Conservation (phyloP, 2,113 vertebrate species). For the Mirza zaza region DNA sequence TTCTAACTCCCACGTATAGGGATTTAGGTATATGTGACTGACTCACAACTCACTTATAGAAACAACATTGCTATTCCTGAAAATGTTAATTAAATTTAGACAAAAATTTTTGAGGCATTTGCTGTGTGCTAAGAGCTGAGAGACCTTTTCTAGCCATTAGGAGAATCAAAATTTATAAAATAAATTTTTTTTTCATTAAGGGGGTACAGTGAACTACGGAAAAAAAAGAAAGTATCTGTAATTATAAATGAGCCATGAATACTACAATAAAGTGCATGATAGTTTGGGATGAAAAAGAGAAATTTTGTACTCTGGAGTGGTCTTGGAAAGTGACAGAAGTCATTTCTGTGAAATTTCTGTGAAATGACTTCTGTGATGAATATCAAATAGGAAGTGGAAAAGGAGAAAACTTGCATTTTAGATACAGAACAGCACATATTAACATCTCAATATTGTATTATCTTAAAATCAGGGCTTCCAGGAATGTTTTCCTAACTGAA, state of each 20-base stretch:
- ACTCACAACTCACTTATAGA: neutral
- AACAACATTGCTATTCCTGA: neutral
- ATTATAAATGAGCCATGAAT: neutral
- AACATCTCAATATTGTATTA: neutral
- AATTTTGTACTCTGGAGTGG: neutral
- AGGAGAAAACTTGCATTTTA: neutral
- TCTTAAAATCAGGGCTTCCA: neutral
- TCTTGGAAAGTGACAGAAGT: neutral
- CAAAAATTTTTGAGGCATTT: neutral
- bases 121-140: neutral
- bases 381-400: neutral
- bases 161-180: constrained; percentile 2
- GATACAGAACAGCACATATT: neutral
- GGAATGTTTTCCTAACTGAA: neutral
- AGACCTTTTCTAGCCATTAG: neutral
- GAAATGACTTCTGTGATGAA: neutral
- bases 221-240: neutral
- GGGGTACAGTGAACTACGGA: neutral
- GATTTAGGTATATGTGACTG: neutral
- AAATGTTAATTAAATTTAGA: neutral
- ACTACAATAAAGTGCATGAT: neutral
- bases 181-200: neutral
- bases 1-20: neutral
- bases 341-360: too few relatives aligned
- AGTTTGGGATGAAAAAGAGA: neutral